A percentile compares a stretch with the other conserved stretches of the same genome.
Evolutionary conservation across 2,113 vertebrate genomes (phyloP).

Genomic region (Rhinolophus ferrumequinum): DNA sequence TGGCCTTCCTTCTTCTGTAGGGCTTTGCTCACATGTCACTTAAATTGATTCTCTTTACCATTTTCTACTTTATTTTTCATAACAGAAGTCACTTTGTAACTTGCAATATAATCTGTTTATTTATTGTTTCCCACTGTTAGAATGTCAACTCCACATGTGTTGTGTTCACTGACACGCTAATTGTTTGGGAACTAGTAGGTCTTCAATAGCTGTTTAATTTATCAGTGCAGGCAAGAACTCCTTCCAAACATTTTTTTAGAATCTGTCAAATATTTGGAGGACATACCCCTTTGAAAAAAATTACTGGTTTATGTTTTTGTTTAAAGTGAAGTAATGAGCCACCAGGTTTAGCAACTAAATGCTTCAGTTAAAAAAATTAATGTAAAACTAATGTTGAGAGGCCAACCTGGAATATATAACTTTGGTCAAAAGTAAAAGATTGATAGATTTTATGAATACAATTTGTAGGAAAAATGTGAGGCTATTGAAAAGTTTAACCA

Average conservation of each 20-base stretch:
- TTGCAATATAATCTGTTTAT: fast-evolving
- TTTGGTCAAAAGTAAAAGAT: not conserved
- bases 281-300: not conserved
- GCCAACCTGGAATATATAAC: not conserved
- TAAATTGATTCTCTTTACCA: not conserved
- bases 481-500: not conserved
- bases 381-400: not conserved
- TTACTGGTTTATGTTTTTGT: not conserved
- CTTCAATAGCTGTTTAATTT: not conserved
- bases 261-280: not conserved
- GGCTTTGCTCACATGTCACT: not conserved
- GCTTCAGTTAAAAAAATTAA: not conserved
- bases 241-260: not conserved
- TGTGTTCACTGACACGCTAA: fast-evolving
- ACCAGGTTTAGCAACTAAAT: not conserved
- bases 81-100: not conserved
- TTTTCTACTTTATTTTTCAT: not conserved
- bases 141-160: fast-evolving
- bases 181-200: not conserved
- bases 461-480: not conserved
- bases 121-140: fast-evolving
- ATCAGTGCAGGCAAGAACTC: not conserved
- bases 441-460: not conserved
- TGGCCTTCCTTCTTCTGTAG: not conserved
- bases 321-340: not conserved